Conservation (phyloP, 2,113 vertebrate genomes). For the mouse (Mus musculus) region GRCm39 chr9:33574501-33575000, state of each 20-base stretch:
- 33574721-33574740: constrained; percentile 40
- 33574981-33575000: background rate
- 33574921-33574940: background rate
- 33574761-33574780: background rate
- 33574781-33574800: background rate
- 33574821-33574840: background rate
- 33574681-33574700: background rate
- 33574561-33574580: background rate
- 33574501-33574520: background rate
- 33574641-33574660: background rate
- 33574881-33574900: background rate
- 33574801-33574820: background rate
- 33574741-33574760: constrained; percentile 7
- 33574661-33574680: constrained; percentile 16
- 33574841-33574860: background rate
- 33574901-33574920: background rate
- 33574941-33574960: background rate
- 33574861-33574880: background rate
- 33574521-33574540: background rate
- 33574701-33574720: constrained; percentile 7
- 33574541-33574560: background rate
- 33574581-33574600: background rate
- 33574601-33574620: background rate
- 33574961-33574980: background rate
- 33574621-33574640: background rate